Evolutionary conservation across 2,113 vertebrate species (phyloP).

Genomic region (Pipa parva): DNA sequence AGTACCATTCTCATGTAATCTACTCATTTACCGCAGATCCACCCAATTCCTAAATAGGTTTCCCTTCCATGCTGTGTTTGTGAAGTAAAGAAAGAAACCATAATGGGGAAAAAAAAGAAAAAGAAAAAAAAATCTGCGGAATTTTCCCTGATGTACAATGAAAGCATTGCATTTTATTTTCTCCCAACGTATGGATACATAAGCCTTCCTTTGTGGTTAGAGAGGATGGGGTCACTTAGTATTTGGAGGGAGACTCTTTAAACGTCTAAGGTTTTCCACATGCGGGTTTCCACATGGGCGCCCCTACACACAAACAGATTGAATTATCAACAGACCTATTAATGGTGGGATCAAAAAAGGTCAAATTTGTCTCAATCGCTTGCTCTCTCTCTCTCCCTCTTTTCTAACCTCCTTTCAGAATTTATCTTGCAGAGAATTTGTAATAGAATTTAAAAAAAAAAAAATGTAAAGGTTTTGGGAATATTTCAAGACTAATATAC

Average conservation of each 20-base stretch:
- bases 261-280: slow-evolving; percentile 75
- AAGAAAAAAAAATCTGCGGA: slow-evolving; percentile 47
- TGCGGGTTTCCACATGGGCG: slow-evolving; percentile 79
- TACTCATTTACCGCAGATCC: slow-evolving; percentile 50
- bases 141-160: slow-evolving; percentile 58
- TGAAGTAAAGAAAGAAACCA: slow-evolving; percentile 49
- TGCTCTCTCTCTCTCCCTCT: too few species aligned
- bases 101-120: too few species aligned
- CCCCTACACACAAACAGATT: slow-evolving; percentile 75
- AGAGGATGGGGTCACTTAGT: slow-evolving; percentile 75
- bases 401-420: slow-evolving; percentile 61
- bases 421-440: slow-evolving; percentile 71
- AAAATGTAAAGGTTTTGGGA: too few species aligned
- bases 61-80: slow-evolving; percentile 62
- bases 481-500: too few species aligned
- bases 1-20: slow-evolving; percentile 33
- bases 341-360: slow-evolving; percentile 76
- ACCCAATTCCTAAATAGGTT: slow-evolving; percentile 57
- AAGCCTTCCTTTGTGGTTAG: slow-evolving; percentile 73
- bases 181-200: slow-evolving; percentile 63
- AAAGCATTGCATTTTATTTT: slow-evolving; percentile 58
- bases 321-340: slow-evolving; percentile 84
- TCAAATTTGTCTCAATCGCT: slow-evolving; percentile 82
- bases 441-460: slow-evolving; percentile 19
- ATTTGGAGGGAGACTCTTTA: slow-evolving; percentile 76